Evolutionary conservation across 2,888 invertebrate species (phyloP).

Genomic region (Stenotaenia linearis): DNA sequence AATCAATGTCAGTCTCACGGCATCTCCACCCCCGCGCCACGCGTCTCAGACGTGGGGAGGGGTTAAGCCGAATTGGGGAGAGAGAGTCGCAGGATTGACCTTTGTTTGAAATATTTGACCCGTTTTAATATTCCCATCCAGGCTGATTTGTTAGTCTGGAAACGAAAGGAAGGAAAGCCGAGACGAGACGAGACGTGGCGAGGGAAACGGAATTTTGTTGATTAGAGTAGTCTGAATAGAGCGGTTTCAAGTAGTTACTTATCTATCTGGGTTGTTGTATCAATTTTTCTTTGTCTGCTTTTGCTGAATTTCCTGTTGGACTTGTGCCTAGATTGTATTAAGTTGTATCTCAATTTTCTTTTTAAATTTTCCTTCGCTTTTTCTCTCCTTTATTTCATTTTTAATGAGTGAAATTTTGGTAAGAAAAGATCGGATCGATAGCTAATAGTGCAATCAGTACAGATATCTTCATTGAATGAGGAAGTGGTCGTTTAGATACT

Average conservation of each 20-base stretch:
- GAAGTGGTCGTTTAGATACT: not conserved
- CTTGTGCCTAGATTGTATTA: not conserved
- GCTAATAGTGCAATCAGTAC: too few species aligned
- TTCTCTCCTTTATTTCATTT: too few species aligned
- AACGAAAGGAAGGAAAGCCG: not conserved
- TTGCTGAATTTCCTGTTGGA: not conserved
- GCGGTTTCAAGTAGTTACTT: not conserved
- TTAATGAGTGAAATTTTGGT: too few species aligned
- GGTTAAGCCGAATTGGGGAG: not conserved
- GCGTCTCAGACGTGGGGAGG: conserved; percentile 21
- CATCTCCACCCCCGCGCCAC: conserved; percentile 24
- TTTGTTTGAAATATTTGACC: conserved; percentile 20
- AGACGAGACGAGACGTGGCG: not conserved
- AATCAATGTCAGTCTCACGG: conserved; percentile 24
- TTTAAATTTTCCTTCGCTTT: not conserved
- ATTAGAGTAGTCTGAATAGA: not conserved
- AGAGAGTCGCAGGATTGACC: not conserved
- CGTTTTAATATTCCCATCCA: not conserved
- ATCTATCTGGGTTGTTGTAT: not conserved
- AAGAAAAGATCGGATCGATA: too few species aligned
- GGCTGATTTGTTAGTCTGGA: not conserved
- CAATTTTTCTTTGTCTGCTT: not conserved
- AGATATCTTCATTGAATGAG: too few species aligned
- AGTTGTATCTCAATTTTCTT: not conserved
- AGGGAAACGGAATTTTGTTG: not conserved